Percentiles rank a stretch among this genome's conserved stretches.
phyloP scores from a whole-genome alignment of 2,113 vertebrate genomes.

The Procapra przewalskii region DNA sequence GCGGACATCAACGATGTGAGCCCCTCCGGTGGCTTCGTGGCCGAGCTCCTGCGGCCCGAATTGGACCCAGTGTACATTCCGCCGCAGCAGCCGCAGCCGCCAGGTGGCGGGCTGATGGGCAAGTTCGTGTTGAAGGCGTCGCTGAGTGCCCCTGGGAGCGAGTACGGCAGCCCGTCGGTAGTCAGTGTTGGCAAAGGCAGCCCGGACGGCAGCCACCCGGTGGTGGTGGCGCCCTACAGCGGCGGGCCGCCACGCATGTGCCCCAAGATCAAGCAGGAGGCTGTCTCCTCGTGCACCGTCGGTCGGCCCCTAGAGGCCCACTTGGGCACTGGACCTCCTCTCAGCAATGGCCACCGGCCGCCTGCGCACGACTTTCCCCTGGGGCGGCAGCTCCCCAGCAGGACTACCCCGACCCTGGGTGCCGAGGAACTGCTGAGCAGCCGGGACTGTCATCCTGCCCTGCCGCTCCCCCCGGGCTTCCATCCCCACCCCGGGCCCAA shows the following conservation, averaged over 20 bases:
- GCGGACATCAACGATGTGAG: slow-evolving; percentile 94
- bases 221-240: slow-evolving; percentile 73
- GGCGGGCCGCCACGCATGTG: slow-evolving; percentile 81
- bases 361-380: slow-evolving; percentile 85
- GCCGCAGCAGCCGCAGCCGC: slow-evolving; percentile 77
- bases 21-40: slow-evolving; percentile 94
- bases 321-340: slow-evolving; percentile 76
- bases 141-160: slow-evolving; percentile 83
- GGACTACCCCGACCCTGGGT: slow-evolving; percentile 87
- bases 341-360: slow-evolving; percentile 82
- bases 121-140: slow-evolving; percentile 93
- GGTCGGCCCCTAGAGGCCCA: slow-evolving; percentile 82
- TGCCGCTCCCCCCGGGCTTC: slow-evolving; percentile 88
- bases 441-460: slow-evolving; percentile 87
- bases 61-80: slow-evolving; percentile 94
- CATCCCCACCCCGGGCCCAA: slow-evolving; percentile 84
- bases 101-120: slow-evolving; percentile 86
- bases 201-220: slow-evolving; percentile 62
- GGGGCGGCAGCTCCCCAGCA: slow-evolving; percentile 81
- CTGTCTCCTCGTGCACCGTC: slow-evolving; percentile 84
- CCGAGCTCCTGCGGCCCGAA: slow-evolving; percentile 94
- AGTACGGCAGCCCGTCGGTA: slow-evolving; percentile 84
- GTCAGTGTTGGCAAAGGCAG: slow-evolving; percentile 84
- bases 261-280: slow-evolving; percentile 94
- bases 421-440: slow-evolving; percentile 86